Evolutionary conservation across 2,888 invertebrate species (phyloP).

Genomic region (Gortyna flavago): DNA sequence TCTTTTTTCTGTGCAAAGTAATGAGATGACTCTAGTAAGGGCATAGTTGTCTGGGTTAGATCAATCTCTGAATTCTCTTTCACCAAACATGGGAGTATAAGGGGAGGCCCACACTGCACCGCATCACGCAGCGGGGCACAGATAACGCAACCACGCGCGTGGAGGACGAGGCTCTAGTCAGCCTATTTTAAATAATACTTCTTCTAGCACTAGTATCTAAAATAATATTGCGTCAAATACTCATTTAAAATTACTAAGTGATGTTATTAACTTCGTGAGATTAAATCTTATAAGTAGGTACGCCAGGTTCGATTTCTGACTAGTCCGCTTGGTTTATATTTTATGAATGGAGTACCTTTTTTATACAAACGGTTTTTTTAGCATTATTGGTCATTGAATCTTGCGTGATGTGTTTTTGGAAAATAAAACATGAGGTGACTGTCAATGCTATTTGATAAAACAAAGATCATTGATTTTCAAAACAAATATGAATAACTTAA

Average conservation of each 20-base stretch:
- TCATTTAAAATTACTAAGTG: neutral
- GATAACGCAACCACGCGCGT: too few species aligned
- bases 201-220: neutral
- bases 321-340: conserved; percentile 21
- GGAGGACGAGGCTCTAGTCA: neutral
- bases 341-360: conserved; percentile 24
- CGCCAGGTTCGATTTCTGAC: conserved; percentile 10
- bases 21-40: neutral
- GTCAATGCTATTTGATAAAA: neutral
- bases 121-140: too few species aligned
- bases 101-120: too few species aligned
- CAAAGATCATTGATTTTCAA: conserved; percentile 1
- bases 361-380: conserved; percentile 10
- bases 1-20: neutral
- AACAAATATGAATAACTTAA: conserved; percentile 6
- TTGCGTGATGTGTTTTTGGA: conserved; percentile 2
- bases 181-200: neutral
- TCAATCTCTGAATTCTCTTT: neutral
- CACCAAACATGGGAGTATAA: neutral
- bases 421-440: neutral
- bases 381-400: conserved; percentile 39
- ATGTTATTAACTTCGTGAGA: neutral
- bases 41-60: neutral
- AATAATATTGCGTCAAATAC: neutral
- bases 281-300: neutral